These are phyloP conservation scores for Paracyclopina nana DNA, from an alignment of 1,140 invertebrate genomes.

Conservation along the genomic window DNA sequence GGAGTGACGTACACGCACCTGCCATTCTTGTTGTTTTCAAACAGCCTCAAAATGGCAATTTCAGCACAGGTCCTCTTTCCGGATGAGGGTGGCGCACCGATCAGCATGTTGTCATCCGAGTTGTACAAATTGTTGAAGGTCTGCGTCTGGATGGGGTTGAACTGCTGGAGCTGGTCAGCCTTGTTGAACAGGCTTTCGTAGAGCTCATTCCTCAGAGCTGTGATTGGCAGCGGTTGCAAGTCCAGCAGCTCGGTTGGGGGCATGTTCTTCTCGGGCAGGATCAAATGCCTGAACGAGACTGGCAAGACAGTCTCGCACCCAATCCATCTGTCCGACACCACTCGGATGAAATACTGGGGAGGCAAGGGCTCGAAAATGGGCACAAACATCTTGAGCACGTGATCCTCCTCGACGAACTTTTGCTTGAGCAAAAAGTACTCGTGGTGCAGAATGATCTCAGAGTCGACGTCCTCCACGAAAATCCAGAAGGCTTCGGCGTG, in stretches of 20 bases:
- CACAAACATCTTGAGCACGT: constrained; percentile 92
- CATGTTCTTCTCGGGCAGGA: constrained; percentile 92
- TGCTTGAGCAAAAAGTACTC: constrained; percentile 93
- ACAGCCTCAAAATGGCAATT: constrained; percentile 76
- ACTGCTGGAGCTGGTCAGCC: constrained; percentile 53
- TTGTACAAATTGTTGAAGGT: constrained; percentile 98
- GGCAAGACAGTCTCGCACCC: constrained; percentile 87
- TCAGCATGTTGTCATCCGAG: constrained; percentile 93
- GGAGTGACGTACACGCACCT: constrained; percentile 79
- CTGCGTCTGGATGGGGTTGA: constrained; percentile 99
- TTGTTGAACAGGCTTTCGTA: constrained; percentile 70
- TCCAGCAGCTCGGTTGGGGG: constrained; percentile 96
- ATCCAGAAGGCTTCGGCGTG: constrained; percentile 97
- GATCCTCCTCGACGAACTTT: constrained; percentile 84
- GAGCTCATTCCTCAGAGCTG: constrained; percentile 54
- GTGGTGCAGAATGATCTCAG: constrained; percentile 58
- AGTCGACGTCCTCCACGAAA: constrained; percentile 48
- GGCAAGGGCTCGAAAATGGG: constrained; percentile 94
- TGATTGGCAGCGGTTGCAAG: constrained; percentile 79
- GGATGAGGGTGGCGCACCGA: constrained; percentile 90
- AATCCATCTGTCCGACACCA: constrained; percentile 47
- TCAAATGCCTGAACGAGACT: constrained; percentile 90
- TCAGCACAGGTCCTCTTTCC: constrained; percentile 86
- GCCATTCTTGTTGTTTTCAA: constrained; percentile 36
- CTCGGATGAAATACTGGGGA: constrained; percentile 81